Evolutionary conservation across 2,113 vertebrate species (phyloP).

Genomic region (Chloebia gouldiae): DNA sequence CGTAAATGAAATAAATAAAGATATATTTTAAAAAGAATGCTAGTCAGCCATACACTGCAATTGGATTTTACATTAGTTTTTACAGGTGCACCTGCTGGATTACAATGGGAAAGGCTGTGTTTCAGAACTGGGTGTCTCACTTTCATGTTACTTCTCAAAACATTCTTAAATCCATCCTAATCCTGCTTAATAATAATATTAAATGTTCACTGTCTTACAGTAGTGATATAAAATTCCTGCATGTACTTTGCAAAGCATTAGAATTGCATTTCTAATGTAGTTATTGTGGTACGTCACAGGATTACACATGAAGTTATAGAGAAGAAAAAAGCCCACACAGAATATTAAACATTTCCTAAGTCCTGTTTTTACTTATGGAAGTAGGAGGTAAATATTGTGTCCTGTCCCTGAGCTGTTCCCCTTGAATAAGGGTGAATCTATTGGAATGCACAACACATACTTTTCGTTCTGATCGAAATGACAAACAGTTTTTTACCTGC

Average conservation of each 20-base stretch:
- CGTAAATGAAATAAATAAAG: neutral
- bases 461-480: neutral
- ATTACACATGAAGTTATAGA: neutral
- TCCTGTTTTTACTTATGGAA: neutral
- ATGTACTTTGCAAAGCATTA: neutral
- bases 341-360: neutral
- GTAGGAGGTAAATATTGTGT: neutral
- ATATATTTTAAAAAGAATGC: neutral
- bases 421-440: neutral
- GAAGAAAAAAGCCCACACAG: neutral
- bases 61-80: neutral
- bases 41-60: neutral
- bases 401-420: neutral
- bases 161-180: neutral
- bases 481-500: neutral
- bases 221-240: neutral
- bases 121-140: neutral
- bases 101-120: neutral
- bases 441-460: neutral
- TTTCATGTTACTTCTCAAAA: neutral
- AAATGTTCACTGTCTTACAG: neutral
- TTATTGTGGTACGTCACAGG: neutral
- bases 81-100: neutral
- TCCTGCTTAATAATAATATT: neutral
- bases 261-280: rapidly evolving